Base-by-base conservation (phyloP, 2,113 vertebrate genomes). In the Melanotaenia duboulayi region DNA sequence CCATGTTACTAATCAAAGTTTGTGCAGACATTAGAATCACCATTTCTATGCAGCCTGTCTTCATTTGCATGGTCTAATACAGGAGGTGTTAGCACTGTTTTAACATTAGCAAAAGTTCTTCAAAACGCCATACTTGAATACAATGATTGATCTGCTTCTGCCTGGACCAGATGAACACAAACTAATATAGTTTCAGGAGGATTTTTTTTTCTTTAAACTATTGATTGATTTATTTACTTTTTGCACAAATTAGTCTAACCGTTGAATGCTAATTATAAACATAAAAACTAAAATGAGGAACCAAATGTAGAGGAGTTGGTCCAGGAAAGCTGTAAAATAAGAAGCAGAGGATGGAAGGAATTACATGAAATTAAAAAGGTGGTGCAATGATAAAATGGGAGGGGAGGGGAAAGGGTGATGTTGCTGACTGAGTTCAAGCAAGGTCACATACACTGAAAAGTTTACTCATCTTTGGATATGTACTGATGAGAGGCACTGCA, bases 281-380 rank as follows among this genome's bases (percentile, higher is more conserved):
- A 24, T 49, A 19, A 11, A 42, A 67, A 72, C 11, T 37, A 35
- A 24, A 67, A 76, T 46, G 19, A 59, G 48, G 60, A 77, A 86
- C 11, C 50, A 58, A 76, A 72, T 40, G 12, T 12, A 78, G 42
- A 49, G 46, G n/a, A 52, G 76, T 24, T 40, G 39, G 11, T 40
- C 16, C 14, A 13, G 13, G 17, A 50, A 56, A 23, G 55, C 20
- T 57, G 60, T n/a, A 57, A 81, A 65, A 80, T 65, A 68, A 79
- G 61, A 69, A 22, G 40, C 22, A 68, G 20, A 71, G 52, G 51
- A 82, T 74, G 80, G 81, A 89, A 86, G 66, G 59, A 77, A 78
- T 78, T 75, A 75, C 13, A 78, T 50, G 2, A 58, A 80, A 86
- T 78, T 73, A 84, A 62, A 68, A 69, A 84, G 75, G 72, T 78